Evolutionary conservation across 1,140 invertebrate species (phyloP).

Genomic region (Eulimnadia texana): DNA sequence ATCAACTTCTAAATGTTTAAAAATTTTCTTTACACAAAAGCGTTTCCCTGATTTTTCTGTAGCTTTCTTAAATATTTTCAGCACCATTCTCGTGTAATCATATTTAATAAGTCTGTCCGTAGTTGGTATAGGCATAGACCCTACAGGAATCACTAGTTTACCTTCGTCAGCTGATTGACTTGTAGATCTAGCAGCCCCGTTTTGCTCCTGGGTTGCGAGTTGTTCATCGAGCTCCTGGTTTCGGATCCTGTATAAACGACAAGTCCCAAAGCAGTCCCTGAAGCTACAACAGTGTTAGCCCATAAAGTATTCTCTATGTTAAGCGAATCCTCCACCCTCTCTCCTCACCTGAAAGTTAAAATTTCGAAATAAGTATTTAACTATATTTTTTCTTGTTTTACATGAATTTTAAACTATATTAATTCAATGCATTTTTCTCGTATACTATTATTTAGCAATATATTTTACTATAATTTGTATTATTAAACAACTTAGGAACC

Average conservation of each 20-base stretch:
- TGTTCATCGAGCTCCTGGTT: constrained; percentile 96
- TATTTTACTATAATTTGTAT: too few relatives aligned
- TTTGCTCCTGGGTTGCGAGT: constrained; percentile 64
- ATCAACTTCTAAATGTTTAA: too few relatives aligned
- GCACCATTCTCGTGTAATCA: too few relatives aligned
- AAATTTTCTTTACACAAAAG: not conserved
- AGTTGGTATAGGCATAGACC: too few relatives aligned
- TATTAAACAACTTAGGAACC: too few relatives aligned
- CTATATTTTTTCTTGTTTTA: not conserved
- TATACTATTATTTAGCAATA: too few relatives aligned
- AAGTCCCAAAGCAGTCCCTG: constrained; percentile 84
- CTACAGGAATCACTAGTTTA: constrained; percentile 26
- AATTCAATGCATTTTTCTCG: too few relatives aligned
- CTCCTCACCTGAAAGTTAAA: constrained; percentile 37
- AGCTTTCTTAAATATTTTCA: too few relatives aligned
- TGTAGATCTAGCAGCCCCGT: constrained; percentile 89
- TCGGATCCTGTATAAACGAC: constrained; percentile 95
- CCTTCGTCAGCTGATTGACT: constrained; percentile 89
- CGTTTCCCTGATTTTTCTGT: too few relatives aligned
- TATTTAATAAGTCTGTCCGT: too few relatives aligned
- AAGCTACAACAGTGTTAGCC: constrained; percentile 95
- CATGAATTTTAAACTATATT: too few relatives aligned
- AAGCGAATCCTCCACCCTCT: constrained; percentile 59
- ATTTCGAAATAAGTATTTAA: not conserved
- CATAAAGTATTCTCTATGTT: constrained; percentile 95